Percentiles rank a stretch among this genome's conserved stretches.
Conservation (phyloP, 1,140 invertebrate species). For the Drosophila arawakana region DNA sequence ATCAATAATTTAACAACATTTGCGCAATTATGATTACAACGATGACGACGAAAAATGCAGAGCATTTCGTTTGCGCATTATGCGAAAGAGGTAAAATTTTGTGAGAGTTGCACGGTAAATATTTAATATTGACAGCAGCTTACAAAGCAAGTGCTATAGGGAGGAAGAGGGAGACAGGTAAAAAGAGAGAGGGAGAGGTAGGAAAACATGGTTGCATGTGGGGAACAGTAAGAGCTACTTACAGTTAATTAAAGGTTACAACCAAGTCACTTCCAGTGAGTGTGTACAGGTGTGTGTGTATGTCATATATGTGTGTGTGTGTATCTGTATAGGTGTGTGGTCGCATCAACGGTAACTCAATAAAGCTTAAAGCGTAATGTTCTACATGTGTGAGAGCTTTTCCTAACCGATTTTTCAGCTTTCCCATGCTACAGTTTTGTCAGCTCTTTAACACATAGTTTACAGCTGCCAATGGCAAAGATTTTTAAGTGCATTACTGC, state of each 20-base stretch:
- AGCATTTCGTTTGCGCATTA: slow-evolving; percentile 58
- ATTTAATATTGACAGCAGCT: slow-evolving; percentile 60
- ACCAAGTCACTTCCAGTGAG: not conserved
- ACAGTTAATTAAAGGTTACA: slow-evolving; percentile 38
- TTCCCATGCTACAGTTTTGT: slow-evolving; percentile 20
- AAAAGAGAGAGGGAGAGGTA: not conserved
- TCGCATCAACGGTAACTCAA: slow-evolving; percentile 52
- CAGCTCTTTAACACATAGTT: slow-evolving; percentile 76
- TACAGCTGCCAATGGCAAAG: slow-evolving; percentile 22
- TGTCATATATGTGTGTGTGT: slow-evolving; percentile 9
- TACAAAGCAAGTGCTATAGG: slow-evolving; percentile 15
- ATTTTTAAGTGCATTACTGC: slow-evolving; percentile 71
- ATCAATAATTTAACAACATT: slow-evolving; percentile 48
- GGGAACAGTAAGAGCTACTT: slow-evolving; percentile 17
- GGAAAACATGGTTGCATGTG: not conserved
- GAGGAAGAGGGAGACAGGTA: not conserved
- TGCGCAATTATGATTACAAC: slow-evolving; percentile 27
- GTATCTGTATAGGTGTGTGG: slow-evolving; percentile 9
- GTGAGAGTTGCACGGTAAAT: slow-evolving; percentile 55
- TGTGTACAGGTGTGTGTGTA: slow-evolving; percentile 10
- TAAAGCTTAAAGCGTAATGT: slow-evolving; percentile 50
- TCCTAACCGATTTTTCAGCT: not conserved
- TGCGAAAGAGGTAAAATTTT: slow-evolving; percentile 45
- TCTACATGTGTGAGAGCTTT: slow-evolving; percentile 15
- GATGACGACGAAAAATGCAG: slow-evolving; percentile 28